Conservation (phyloP, 2,888 invertebrate species). For the Agonopterix subpropinquella region DNA sequence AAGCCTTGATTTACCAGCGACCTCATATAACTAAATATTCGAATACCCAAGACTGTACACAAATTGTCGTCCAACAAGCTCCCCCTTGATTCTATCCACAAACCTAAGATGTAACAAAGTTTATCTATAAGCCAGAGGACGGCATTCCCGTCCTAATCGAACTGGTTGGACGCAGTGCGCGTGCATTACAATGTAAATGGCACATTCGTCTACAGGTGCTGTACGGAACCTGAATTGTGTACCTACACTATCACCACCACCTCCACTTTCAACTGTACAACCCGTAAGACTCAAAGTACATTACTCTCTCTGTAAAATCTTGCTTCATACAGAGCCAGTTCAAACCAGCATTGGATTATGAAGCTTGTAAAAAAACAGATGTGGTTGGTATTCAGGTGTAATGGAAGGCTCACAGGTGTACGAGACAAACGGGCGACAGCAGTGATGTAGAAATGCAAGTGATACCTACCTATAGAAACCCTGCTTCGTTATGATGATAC, state of each 20-base stretch:
- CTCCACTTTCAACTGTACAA: too few relatives aligned
- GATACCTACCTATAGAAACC: slow-evolving; percentile 6
- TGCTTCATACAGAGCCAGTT: not conserved
- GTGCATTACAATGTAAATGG: slow-evolving; percentile 71
- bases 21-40: too few relatives aligned
- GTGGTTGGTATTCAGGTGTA: slow-evolving; percentile 18
- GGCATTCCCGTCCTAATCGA: slow-evolving; percentile 66
- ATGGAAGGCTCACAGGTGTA: slow-evolving; percentile 41
- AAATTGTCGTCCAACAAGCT: not conserved
- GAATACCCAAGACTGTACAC: too few relatives aligned
- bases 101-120: slow-evolving; percentile 5
- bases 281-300: too few relatives aligned
- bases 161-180: slow-evolving; percentile 60
- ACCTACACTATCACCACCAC: too few relatives aligned
- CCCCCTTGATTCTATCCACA: too few relatives aligned
- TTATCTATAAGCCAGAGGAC: slow-evolving; percentile 28
- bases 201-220: slow-evolving; percentile 68
- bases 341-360: slow-evolving; percentile 10
- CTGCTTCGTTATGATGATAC: too few relatives aligned
- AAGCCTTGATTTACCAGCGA: too few relatives aligned
- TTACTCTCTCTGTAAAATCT: too few relatives aligned
- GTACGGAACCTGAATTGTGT: slow-evolving; percentile 52
- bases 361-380: too few relatives aligned
- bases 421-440: slow-evolving; percentile 65
- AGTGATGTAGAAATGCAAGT: slow-evolving; percentile 46